Evolutionary conservation across 2,113 vertebrate genomes (phyloP).

Genomic region (Ardeotis arabs): DNA sequence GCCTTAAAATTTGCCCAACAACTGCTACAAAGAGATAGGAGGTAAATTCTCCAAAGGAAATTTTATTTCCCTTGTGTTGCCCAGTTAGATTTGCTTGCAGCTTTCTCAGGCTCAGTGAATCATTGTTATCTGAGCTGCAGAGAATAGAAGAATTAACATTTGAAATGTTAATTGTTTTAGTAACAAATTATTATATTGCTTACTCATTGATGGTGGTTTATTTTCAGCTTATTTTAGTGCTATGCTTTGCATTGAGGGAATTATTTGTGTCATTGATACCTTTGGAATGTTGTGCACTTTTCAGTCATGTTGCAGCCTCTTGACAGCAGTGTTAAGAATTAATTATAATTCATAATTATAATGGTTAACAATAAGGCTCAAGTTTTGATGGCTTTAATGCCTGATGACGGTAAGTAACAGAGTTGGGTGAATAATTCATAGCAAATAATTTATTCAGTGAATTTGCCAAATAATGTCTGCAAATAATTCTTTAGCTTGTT

Average conservation of each 20-base stretch:
- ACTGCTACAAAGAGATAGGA: not conserved
- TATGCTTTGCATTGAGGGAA: constrained; percentile 34
- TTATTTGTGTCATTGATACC: constrained; percentile 54
- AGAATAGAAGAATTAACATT: constrained; percentile 56
- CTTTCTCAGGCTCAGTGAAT: constrained; percentile 3
- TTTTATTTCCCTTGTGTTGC: not conserved
- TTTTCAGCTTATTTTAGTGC: constrained; percentile 50
- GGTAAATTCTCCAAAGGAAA: not conserved
- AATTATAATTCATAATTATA: constrained; percentile 68
- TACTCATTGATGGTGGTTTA: constrained; percentile 34
- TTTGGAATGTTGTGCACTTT: constrained; percentile 39
- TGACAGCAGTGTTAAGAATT: constrained; percentile 68
- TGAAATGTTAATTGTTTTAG: constrained; percentile 62
- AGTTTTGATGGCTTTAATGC: constrained; percentile 48
- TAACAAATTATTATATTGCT: constrained; percentile 55
- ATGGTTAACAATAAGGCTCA: constrained; percentile 60
- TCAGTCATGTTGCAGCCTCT: constrained; percentile 40
- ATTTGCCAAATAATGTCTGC: constrained; percentile 60
- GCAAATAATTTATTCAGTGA: constrained; percentile 45
- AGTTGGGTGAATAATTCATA: constrained; percentile 54
- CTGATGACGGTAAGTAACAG: constrained; percentile 50
- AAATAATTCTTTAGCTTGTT: constrained; percentile 58
- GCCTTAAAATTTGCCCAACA: not conserved
- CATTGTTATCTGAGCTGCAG: constrained; percentile 9
- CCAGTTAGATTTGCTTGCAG: constrained; percentile 2